These are phyloP conservation scores for Melanotaenia parkinsoni DNA, from an alignment of 2,797 vertebrate genomes.

Conservation along the genomic window DNA sequence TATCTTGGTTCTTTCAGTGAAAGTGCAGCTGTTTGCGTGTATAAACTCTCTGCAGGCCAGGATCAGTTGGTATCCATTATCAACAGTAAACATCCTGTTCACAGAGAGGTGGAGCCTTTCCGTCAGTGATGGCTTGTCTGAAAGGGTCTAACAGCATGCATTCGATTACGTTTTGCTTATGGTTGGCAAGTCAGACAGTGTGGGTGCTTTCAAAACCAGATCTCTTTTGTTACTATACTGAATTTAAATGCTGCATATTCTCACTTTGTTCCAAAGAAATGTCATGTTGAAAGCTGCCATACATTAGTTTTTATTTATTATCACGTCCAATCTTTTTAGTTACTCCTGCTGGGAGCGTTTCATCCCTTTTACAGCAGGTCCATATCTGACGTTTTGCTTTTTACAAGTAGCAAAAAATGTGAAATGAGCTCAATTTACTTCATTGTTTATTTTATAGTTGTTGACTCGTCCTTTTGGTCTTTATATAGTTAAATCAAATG, in stretches of 20 bases:
- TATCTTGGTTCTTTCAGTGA: neutral
- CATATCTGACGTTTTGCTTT: neutral
- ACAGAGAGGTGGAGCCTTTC: neutral
- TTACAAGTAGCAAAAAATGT: slow-evolving; percentile 12
- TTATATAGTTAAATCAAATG: neutral
- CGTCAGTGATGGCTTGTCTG: neutral
- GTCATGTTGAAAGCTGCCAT: neutral
- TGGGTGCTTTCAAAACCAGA: neutral
- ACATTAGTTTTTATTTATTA: no score
- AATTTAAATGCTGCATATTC: neutral
- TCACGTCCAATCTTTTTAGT: no score
- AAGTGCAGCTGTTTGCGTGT: neutral
- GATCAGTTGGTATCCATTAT: neutral
- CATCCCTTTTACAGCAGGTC: no score
- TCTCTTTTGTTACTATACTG: neutral
- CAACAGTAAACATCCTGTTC: slow-evolving; percentile 1
- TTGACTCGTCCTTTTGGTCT: neutral
- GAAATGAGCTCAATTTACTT: neutral
- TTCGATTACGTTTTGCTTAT: neutral
- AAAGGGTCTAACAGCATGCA: neutral
- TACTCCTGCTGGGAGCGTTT: no score
- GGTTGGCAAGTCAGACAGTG: neutral
- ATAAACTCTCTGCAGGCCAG: neutral
- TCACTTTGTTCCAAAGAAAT: neutral
- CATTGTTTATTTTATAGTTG: slow-evolving; percentile 13